Evolutionary conservation across 2,113 vertebrate genomes (phyloP).

Genomic region (Cisticola juncidis): DNA sequence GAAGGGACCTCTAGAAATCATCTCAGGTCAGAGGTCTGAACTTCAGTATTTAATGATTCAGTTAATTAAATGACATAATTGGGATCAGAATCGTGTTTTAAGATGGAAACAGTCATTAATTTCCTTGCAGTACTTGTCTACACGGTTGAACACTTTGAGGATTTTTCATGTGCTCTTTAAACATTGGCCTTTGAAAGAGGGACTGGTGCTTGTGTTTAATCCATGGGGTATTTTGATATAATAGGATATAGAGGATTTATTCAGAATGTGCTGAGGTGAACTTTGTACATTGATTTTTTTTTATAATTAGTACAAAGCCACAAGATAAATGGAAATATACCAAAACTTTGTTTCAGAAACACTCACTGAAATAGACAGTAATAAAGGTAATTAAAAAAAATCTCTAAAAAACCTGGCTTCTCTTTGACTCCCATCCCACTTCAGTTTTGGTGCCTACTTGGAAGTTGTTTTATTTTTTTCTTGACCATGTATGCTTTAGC

Average conservation of each 20-base stretch:
- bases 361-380: not conserved
- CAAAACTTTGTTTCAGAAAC: not conserved
- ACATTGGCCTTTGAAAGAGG: not conserved
- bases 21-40: not conserved
- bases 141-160: rapidly evolving
- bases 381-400: not conserved
- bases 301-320: not conserved
- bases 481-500: not conserved
- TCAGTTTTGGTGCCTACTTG: not conserved
- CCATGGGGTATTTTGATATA: not conserved
- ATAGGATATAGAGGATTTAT: not conserved
- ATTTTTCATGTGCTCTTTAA: not conserved
- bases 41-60: not conserved
- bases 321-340: not conserved
- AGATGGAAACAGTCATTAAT: not conserved
- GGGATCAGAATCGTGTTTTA: not conserved
- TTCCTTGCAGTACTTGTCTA: not conserved
- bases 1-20: not conserved
- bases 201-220: not conserved
- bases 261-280: not conserved
- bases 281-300: not conserved
- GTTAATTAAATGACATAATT: not conserved
- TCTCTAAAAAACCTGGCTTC: not conserved
- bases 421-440: not conserved
- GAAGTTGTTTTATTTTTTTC: rapidly evolving